phyloP scores from a whole-genome alignment of 2,113 vertebrate species.

The Morone chrysops region DNA sequence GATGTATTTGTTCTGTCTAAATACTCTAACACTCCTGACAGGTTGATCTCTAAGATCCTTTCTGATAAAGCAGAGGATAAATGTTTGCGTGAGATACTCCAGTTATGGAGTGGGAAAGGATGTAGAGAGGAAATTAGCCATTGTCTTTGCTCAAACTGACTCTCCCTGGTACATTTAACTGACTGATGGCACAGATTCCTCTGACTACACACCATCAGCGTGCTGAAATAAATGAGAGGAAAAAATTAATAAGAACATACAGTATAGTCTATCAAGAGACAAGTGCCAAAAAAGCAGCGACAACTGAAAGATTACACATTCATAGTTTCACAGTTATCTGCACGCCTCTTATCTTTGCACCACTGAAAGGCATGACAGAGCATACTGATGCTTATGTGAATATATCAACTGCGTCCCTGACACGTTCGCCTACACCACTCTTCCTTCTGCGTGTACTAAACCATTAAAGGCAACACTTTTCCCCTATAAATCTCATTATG shows the following conservation, averaged over 20 bases:
- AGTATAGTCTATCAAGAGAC: constrained; percentile 55
- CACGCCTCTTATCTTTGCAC: constrained; percentile 57
- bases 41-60: constrained; percentile 25
- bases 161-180: constrained; percentile 65
- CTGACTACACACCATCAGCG: constrained; percentile 48
- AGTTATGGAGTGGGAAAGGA: constrained; percentile 40
- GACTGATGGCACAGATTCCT: constrained; percentile 60
- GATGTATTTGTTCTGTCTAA: constrained; percentile 38
- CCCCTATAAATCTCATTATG: constrained; percentile 73
- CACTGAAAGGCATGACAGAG: constrained; percentile 60
- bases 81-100: constrained; percentile 32
- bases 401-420: constrained; percentile 61
- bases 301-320: constrained; percentile 65
- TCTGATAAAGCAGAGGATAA: constrained; percentile 48
- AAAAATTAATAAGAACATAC: constrained; percentile 48
- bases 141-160: constrained; percentile 58
- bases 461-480: constrained; percentile 66
- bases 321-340: constrained; percentile 58
- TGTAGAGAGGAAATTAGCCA: constrained; percentile 65
- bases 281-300: constrained; percentile 47
- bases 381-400: constrained; percentile 71
- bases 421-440: constrained; percentile 66
- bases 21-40: not conserved
- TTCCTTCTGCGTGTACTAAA: constrained; percentile 54
- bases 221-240: constrained; percentile 52